A percentile compares a stretch with the other conserved stretches of the same genome.
These are phyloP conservation scores for Nemurella pictetii DNA, from an alignment of 2,888 invertebrate species.

Conservation along the genomic window DNA sequence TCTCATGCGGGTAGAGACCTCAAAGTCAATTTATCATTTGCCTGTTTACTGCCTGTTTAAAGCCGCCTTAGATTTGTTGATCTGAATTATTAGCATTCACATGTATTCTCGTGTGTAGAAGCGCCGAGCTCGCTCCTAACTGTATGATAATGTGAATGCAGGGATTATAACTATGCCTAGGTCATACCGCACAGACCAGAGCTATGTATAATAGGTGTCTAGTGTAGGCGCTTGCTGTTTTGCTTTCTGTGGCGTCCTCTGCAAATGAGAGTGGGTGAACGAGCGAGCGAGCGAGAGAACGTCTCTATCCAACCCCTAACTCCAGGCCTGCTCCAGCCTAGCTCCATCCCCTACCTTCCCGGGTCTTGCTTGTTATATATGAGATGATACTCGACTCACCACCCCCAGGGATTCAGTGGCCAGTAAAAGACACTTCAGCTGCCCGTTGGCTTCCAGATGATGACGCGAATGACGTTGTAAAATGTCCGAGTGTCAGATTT, in stretches of 20 bases:
- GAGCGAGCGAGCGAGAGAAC: not conserved
- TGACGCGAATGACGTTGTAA: not conserved
- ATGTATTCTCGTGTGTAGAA: not conserved
- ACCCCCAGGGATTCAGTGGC: slow-evolving; percentile 8
- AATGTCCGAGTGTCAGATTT: not conserved
- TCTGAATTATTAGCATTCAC: not conserved
- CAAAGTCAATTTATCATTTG: not conserved
- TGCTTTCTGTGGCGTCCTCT: not conserved
- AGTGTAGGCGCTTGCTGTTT: too few relatives aligned
- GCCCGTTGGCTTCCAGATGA: slow-evolving; percentile 9
- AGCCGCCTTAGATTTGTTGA: not conserved
- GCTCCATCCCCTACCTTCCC: not conserved
- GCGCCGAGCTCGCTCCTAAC: not conserved
- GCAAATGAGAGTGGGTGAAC: not conserved
- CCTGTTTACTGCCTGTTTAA: not conserved
- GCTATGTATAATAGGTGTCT: not conserved
- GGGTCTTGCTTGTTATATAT: slow-evolving; percentile 6
- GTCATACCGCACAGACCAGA: not conserved
- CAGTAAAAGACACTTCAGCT: slow-evolving; percentile 23
- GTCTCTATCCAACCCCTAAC: not conserved
- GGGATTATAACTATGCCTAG: not conserved
- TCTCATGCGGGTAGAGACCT: not conserved
- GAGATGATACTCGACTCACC: slow-evolving; percentile 19
- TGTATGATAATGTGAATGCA: not conserved
- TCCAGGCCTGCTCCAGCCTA: not conserved